Percentiles rank a stretch among this genome's conserved stretches.
Conservation (phyloP, 2,797 vertebrate species). For the Monodelphis domestica region DNA sequence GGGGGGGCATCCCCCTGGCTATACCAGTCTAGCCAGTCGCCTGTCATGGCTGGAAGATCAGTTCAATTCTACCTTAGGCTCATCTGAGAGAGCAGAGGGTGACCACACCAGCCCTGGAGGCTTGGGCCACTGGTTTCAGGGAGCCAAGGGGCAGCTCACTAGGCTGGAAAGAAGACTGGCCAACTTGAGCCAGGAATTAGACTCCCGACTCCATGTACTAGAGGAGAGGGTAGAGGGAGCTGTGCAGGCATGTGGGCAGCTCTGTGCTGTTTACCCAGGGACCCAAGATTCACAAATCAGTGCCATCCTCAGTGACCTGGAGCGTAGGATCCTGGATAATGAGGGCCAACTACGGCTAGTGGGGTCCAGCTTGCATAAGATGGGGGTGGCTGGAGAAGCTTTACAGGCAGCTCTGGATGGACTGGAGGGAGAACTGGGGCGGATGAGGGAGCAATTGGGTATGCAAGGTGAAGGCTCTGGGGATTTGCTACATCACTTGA, state of each 20-base stretch:
- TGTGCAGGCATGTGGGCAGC: constrained; percentile 86
- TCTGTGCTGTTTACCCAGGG: constrained; percentile 79
- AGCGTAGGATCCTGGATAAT: constrained; percentile 87
- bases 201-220: constrained; percentile 83
- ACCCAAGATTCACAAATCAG: constrained; percentile 76
- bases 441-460: constrained; percentile 78
- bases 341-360: constrained; percentile 87
- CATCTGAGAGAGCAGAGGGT: constrained; percentile 83
- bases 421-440: constrained; percentile 83
- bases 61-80: constrained; percentile 89
- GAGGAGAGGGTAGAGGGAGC: constrained; percentile 85
- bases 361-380: constrained; percentile 85
- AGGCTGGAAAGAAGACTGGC: constrained; percentile 74
- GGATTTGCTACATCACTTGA: constrained; percentile 84
- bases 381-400: constrained; percentile 86
- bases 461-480: constrained; percentile 77
- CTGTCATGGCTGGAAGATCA: constrained; percentile 88
- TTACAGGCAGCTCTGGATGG: constrained; percentile 81
- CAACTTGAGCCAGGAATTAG: constrained; percentile 86
- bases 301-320: constrained; percentile 86
- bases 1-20: constrained; percentile 70
- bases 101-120: constrained; percentile 33
- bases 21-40: constrained; percentile 74
- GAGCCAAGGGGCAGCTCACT: constrained; percentile 63
- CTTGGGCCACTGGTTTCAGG: constrained; percentile 64